Conservation (phyloP, 2,113 vertebrate species). For the Puma concolor region DNA sequence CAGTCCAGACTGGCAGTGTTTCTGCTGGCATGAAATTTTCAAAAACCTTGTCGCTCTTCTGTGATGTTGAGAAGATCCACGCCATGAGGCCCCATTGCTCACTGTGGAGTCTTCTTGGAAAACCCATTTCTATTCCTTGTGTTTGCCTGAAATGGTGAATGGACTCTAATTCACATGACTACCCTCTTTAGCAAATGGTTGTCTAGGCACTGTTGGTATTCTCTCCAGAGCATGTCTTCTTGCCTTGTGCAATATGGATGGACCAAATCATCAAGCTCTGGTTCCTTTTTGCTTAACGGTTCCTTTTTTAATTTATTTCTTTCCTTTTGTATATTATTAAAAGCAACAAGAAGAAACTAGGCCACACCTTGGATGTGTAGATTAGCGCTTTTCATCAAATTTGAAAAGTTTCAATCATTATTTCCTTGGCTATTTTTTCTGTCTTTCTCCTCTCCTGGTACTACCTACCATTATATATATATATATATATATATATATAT, state of each 20-base stretch:
- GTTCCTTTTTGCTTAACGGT: background rate
- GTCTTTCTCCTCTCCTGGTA: background rate
- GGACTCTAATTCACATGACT: background rate
- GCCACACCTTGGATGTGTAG: background rate
- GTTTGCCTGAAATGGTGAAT: background rate
- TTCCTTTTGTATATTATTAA: background rate
- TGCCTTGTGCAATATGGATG: background rate
- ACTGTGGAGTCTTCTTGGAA: background rate
- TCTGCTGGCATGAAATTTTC: background rate
- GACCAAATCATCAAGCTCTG: background rate
- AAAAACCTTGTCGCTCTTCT: background rate
- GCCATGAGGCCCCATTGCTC: background rate
- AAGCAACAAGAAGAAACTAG: background rate
- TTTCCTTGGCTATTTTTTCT: background rate
- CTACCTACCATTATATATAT: background rate
- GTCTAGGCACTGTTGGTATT: background rate
- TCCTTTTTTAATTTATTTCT: background rate
- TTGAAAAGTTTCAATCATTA: background rate
- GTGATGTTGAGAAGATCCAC: background rate
- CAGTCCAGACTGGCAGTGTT: background rate
- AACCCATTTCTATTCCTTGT: background rate
- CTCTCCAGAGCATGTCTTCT: background rate
- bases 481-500: no score
- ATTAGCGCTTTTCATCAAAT: background rate
- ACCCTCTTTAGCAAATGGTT: background rate